Evolutionary conservation across 2,113 vertebrate genomes (phyloP).

Genomic region (Burhinus oedicnemus): DNA sequence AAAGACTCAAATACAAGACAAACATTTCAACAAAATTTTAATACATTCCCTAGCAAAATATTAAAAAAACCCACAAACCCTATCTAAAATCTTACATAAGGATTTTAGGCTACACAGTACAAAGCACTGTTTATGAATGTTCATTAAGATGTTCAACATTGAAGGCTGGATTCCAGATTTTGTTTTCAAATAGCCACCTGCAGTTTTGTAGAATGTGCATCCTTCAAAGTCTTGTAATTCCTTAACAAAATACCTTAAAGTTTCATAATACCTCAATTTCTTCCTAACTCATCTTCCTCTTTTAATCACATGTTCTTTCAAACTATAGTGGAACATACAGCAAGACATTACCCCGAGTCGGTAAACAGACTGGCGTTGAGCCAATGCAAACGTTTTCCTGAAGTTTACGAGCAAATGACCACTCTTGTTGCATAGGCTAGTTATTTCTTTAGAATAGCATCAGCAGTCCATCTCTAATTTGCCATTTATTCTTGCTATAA

Average conservation of each 20-base stretch:
- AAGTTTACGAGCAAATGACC: background rate
- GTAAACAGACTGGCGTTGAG: background rate
- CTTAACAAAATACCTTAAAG: background rate
- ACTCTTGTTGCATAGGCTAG: accelerated
- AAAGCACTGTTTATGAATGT: background rate
- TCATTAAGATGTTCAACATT: background rate
- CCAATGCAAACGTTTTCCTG: background rate
- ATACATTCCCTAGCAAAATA: background rate
- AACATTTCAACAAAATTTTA: background rate
- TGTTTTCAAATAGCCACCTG: background rate
- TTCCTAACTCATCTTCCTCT: background rate
- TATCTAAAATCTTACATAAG: background rate
- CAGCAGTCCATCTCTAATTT: background rate
- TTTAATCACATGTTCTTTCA: background rate
- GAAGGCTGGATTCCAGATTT: background rate
- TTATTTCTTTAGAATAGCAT: background rate
- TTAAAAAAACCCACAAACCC: background rate
- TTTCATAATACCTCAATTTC: background rate
- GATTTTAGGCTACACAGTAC: background rate
- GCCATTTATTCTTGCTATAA: background rate
- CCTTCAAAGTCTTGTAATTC: background rate
- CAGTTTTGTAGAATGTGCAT: background rate
- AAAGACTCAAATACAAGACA: background rate
- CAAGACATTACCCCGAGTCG: background rate
- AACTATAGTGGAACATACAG: background rate